A percentile compares a stretch with the other conserved stretches of the same genome.
These are phyloP conservation scores for Caenorhabditis angaria DNA, from an alignment of 2,888 invertebrate species.

Conservation along the genomic window DNA sequence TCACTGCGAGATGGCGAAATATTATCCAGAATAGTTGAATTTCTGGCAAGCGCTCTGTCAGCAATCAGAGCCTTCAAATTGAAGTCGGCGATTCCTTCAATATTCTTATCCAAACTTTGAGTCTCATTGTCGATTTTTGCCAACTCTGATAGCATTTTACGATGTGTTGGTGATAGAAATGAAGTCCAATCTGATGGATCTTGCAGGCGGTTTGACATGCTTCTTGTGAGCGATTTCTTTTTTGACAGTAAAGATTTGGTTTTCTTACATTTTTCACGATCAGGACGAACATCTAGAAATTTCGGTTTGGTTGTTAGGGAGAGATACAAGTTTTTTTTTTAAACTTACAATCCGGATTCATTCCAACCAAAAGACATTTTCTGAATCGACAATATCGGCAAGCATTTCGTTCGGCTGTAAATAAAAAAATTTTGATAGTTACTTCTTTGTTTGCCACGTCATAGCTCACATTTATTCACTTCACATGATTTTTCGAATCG, in stretches of 20 bases:
- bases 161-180: slow-evolving; percentile 30
- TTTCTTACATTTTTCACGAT: slow-evolving; percentile 54
- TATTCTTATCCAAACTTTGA: slow-evolving; percentile 28
- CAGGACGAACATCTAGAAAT: slow-evolving; percentile 64
- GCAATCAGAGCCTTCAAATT: slow-evolving; percentile 62
- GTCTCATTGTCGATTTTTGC: slow-evolving; percentile 47
- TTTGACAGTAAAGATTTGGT: slow-evolving; percentile 44
- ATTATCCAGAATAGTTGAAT: neutral
- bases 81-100: slow-evolving; percentile 59
- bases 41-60: slow-evolving; percentile 54
- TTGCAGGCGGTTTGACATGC: slow-evolving; percentile 26
- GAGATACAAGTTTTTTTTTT: neutral
- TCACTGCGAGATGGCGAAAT: neutral
- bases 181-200: slow-evolving; percentile 46
- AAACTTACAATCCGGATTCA: slow-evolving; percentile 66
- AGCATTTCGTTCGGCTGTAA: slow-evolving; percentile 65
- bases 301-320: neutral
- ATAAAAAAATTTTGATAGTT: no score
- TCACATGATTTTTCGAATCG: slow-evolving; percentile 64
- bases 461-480: slow-evolving; percentile 65
- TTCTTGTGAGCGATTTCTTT: slow-evolving; percentile 45
- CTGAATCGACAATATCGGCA: slow-evolving; percentile 68
- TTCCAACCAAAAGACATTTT: slow-evolving; percentile 65
- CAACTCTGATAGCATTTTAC: slow-evolving; percentile 52
- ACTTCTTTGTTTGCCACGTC: no score